Evolutionary conservation across 1,140 invertebrate genomes (phyloP), one percentile per base, ranked within the genome.

Genomic region (Oryctes rhinoceros): DNA sequence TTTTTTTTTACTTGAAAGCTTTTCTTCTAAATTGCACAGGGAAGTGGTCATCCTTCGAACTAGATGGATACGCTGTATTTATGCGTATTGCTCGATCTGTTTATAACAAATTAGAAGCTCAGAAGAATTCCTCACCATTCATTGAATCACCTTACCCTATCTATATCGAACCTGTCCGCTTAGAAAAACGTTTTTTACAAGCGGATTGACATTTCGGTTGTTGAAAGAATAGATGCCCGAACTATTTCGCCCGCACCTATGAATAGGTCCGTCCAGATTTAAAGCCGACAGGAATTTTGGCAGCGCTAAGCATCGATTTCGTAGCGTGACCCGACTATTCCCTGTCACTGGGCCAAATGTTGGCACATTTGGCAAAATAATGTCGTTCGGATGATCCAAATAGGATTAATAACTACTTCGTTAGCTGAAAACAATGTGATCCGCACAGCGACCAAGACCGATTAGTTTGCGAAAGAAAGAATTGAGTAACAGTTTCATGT

Each of bases 271-370:
- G 53, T 59, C 53, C 53, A 59, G 53, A 59, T 59, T 59, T 59
- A 59, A 59, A 59, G 53, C 15, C 67, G 67, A 10, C 67, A 35
- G 67, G 67, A 74, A 74, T 74, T 35, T 74, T 74, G 67, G 67
- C 67, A 74, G n/a, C 53, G 30, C 4, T 37, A 13, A 7, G 30
- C 67, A n/a, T 74, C 37, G 67, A 74, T 74, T 74, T 74, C 67
- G 37, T 24, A 74, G 67, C 67, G 13, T 35, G 30, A 37, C 24
- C 30, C 67, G 67, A 74, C 30, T 74, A 35, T 24, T 39, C 67
- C 37, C 67, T 74, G 67, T 74, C 67, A 74, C 67, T 74, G 67
- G 67, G 67, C 67, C 67, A 74, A 74, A 18, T 74, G 67, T 74
- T 74, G 67, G 67, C 67, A 74, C 67, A 74, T 74, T 74, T 74